Conservation (phyloP, 2,888 invertebrate species). For the Scaptomyza reducta region DNA sequence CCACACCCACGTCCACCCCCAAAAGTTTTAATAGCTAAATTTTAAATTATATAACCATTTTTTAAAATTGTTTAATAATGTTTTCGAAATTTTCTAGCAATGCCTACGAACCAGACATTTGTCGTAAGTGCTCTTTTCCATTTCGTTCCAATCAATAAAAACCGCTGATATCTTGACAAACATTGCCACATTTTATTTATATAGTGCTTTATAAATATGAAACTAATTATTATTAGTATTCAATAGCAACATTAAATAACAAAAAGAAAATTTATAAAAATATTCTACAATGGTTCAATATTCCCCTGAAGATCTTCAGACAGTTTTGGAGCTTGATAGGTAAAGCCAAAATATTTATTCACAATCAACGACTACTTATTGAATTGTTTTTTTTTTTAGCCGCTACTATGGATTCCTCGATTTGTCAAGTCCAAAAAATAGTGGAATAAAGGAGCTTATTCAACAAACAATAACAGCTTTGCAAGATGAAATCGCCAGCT, state of each 20-base stretch:
- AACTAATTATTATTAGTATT: background rate
- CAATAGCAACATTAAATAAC: background rate
- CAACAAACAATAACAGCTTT: constrained; percentile 93
- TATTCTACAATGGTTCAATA: constrained; percentile 31
- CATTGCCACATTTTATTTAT: constrained; percentile 1
- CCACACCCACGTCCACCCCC: background rate
- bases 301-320: constrained; percentile 30
- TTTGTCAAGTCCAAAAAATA: constrained; percentile 91
- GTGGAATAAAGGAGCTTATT: constrained; percentile 91
- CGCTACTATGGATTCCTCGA: constrained; percentile 96
- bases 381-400: constrained; percentile 86
- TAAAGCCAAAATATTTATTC: background rate
- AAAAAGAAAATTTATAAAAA: background rate
- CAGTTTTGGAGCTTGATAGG: constrained; percentile 46
- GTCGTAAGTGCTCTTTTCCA: background rate
- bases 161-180: constrained; percentile 11
- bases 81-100: too few relatives aligned
- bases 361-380: too few relatives aligned
- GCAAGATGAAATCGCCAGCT: constrained; percentile 93
- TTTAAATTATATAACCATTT: background rate
- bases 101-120: background rate
- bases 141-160: background rate
- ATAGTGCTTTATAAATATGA: constrained; percentile 7
- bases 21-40: background rate
- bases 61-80: background rate